These are phyloP conservation scores for Pachypanchax playfairii DNA, from an alignment of 2,113 vertebrate genomes.

Conservation along the genomic window DNA sequence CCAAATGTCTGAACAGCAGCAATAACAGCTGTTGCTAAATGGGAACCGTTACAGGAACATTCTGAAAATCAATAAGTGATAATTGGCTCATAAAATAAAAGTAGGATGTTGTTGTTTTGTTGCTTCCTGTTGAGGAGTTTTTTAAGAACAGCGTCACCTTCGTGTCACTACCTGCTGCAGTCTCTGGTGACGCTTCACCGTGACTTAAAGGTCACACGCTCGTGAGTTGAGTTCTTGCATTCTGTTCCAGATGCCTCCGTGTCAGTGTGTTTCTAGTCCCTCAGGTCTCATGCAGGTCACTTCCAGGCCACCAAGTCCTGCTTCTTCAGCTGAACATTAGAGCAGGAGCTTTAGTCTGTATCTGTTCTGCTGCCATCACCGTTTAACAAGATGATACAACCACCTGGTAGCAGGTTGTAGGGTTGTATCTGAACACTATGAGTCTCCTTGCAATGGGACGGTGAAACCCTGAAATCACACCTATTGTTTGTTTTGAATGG, in stretches of 20 bases:
- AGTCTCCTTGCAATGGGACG: neutral
- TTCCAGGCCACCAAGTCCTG: neutral
- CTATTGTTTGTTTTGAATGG: slow-evolving; percentile 45
- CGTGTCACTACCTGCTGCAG: neutral
- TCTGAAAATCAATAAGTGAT: neutral
- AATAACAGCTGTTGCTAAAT: neutral
- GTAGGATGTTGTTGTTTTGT: neutral
- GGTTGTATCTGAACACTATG: neutral
- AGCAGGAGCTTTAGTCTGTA: slow-evolving; percentile 6
- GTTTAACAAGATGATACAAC: slow-evolving; percentile 1
- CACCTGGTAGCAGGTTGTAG: too few species aligned
- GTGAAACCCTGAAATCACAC: slow-evolving; percentile 27
- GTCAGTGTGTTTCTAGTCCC: neutral
- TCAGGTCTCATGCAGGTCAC: neutral
- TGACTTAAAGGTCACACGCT: slow-evolving; percentile 23
- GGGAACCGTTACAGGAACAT: neutral
- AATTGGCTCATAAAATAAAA: slow-evolving; percentile 2
- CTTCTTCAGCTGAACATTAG: slow-evolving; percentile 16
- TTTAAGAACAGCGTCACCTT: slow-evolving; percentile 7
- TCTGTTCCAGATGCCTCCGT: neutral
- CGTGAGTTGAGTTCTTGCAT: slow-evolving; percentile 27
- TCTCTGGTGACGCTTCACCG: slow-evolving; percentile 18
- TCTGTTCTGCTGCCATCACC: neutral
- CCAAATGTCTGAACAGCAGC: neutral
- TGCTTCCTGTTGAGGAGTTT: slow-evolving; percentile 2